Evolutionary conservation across 2,113 vertebrate genomes (phyloP), one percentile per base, ranked within the genome.

Genomic region (Anolis carolinensis): DNA sequence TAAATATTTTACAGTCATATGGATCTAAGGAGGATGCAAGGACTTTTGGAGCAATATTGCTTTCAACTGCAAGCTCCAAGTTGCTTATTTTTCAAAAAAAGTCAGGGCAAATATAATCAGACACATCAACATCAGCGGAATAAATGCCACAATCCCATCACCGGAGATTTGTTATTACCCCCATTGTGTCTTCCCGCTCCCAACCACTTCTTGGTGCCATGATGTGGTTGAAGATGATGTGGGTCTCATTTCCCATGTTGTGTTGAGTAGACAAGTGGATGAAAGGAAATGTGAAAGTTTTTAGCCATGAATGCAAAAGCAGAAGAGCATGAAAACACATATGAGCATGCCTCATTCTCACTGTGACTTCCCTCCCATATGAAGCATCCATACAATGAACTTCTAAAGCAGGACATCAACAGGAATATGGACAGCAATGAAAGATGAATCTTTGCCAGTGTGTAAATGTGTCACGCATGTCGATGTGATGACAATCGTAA

Each of bases 341-440:
- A 7, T 0, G 0, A 3, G 50, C 0, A 0, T 0, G 0, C 3
- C 27, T 5, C 44, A 52, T 0, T 2, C 1, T 71, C 23, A 10
- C 11, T 32, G 7, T 71, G 21, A 59, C 77, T 73, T 8, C 0
- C 13, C 32, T 4, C 8, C 0, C 67, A 23, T 25, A 4, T 30
- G 0, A 32, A 23, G 1, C 30, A 11, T 27, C 14, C 9, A n/a
- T 3, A 44, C 72, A 27, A 30, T 10, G 70, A 81, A 8, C 77
- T 0, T 10, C 89, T 39, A 55, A 65, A 39, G 23, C 2, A 1
- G 68, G 55, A 23, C 9, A 84, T 27, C 0, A 55, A 71, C 0
- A 39, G 34, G 0, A 0, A 82, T 9, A 73, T 71, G 27, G 16
- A 50, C 25, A 10, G 23, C 10, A n/a, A n/a, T 50, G 74, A 7